Evolutionary conservation across 2,113 vertebrate genomes (phyloP).

Genomic region (Hippocampus guttulatus): DNA sequence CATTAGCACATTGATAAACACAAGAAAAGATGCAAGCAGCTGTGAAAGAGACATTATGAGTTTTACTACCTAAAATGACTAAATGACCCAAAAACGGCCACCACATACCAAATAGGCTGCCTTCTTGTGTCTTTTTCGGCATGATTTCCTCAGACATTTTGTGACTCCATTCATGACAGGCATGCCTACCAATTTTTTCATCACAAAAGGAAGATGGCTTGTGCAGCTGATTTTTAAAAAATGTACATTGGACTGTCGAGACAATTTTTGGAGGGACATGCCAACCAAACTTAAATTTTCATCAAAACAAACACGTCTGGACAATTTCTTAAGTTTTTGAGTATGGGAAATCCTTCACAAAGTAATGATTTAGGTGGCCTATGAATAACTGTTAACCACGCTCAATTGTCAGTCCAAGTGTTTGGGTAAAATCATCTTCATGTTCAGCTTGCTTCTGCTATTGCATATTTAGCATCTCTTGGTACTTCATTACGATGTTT

Average conservation of each 20-base stretch:
- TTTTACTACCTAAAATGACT: neutral
- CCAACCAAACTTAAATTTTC: neutral
- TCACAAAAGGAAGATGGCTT: too few species aligned
- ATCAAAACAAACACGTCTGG: neutral
- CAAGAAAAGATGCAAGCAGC: neutral
- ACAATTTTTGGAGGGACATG: too few species aligned
- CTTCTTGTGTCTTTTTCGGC: too few species aligned
- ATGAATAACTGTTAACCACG: neutral
- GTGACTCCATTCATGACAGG: too few species aligned
- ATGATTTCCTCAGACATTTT: too few species aligned
- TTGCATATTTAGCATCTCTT: neutral
- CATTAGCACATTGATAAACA: constrained; percentile 15
- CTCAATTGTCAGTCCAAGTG: neutral
- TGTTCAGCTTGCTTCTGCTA: neutral
- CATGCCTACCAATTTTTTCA: too few species aligned
- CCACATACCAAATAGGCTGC: neutral
- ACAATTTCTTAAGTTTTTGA: neutral
- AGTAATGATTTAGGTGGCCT: neutral
- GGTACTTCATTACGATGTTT: neutral
- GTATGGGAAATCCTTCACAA: neutral
- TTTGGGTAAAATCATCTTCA: neutral
- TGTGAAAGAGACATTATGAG: neutral
- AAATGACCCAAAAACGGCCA: neutral
- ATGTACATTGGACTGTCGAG: neutral
- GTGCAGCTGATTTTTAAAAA: too few species aligned